Conservation (phyloP, 30 jellyfish, hydroid and myxozoan genomes). For the Hydractinia echinata region DNA sequence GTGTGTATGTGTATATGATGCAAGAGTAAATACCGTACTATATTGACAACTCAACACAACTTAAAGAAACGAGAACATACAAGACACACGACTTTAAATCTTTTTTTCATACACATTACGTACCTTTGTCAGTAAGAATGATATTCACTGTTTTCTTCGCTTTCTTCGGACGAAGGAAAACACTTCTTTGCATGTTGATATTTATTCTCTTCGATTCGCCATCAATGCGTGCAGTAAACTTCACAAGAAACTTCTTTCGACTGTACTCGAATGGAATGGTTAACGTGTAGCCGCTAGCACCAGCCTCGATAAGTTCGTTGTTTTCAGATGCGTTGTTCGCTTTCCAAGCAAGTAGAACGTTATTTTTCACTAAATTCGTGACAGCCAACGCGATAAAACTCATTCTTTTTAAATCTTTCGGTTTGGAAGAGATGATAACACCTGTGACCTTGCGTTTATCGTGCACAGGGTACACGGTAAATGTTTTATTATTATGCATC, state of each 20-base stretch:
- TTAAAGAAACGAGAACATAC: no score
- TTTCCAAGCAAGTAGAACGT: background rate
- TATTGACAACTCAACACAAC: no score
- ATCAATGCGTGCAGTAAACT: background rate
- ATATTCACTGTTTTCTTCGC: background rate
- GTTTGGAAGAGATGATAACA: background rate
- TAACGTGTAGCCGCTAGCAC: background rate
- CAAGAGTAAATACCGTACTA: no score
- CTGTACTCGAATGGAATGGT: background rate
- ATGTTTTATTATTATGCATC: background rate
- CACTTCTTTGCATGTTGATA: background rate
- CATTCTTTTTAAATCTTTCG: background rate
- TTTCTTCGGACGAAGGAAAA: slow-evolving; percentile 1
- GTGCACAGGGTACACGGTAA: background rate
- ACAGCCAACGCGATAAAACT: slow-evolving; percentile 13
- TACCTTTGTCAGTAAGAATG: slow-evolving; percentile 15
- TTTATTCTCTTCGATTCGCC: background rate
- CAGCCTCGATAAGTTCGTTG: slow-evolving; percentile 5
- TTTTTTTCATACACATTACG: no score
- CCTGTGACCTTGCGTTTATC: background rate
- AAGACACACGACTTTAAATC: no score
- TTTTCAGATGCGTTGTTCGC: background rate
- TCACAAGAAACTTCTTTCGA: background rate
- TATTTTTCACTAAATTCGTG: slow-evolving; percentile 3
- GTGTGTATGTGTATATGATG: no score